Conservation (phyloP, 2,888 invertebrate species). For the Caenorhabditis wallacei region DNA sequence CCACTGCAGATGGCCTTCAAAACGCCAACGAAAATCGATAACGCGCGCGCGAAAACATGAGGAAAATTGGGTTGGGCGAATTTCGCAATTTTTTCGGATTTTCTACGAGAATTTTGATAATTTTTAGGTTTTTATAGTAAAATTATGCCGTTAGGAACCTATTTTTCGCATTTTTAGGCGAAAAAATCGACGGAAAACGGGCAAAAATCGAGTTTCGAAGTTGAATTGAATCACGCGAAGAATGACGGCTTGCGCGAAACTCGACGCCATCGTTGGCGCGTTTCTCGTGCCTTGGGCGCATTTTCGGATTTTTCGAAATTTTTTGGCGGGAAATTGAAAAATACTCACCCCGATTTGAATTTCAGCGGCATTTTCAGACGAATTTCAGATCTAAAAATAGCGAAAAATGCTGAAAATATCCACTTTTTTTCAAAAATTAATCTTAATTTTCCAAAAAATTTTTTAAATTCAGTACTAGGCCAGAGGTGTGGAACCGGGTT, state of each 20-base stretch:
- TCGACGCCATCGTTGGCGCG: constrained; percentile 21
- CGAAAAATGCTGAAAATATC: background rate
- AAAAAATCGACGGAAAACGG: constrained; percentile 13
- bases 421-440: background rate
- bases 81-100: constrained; percentile 11
- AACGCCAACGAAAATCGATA: constrained; percentile 22
- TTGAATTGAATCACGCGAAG: constrained; percentile 52
- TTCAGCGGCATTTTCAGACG: background rate
- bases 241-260: constrained; percentile 37
- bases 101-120: background rate
- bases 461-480: constrained; percentile 1
- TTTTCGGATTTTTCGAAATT: constrained; percentile 8
- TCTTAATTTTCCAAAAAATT: background rate
- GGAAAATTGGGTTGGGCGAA: background rate
- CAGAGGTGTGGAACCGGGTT: constrained; percentile 19
- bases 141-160: background rate
- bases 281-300: constrained; percentile 12
- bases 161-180: background rate
- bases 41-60: constrained; percentile 11
- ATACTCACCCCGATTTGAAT: constrained; percentile 10
- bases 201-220: constrained; percentile 14
- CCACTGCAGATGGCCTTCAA: background rate
- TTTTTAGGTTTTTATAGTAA: background rate
- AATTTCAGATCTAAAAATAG: background rate
- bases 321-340: constrained; percentile 32